These are phyloP conservation scores for Nibea albiflora DNA, from an alignment of 2,113 vertebrate species.

Conservation along the genomic window DNA sequence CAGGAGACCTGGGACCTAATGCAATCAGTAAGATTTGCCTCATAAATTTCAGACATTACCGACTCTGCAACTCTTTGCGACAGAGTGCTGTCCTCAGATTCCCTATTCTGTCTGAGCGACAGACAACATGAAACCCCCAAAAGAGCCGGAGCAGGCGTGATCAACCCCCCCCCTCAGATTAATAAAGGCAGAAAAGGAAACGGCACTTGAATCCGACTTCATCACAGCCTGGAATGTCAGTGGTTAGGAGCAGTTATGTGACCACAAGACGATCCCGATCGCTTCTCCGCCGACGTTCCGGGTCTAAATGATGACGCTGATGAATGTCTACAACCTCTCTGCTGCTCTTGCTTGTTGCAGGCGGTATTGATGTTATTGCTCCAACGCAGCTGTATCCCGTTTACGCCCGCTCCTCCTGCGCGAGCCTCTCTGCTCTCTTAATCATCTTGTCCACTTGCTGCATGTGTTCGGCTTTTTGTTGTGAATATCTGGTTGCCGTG, in stretches of 20 bases:
- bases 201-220: not conserved
- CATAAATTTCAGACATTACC: not conserved
- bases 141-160: not conserved
- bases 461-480: slow-evolving; percentile 25
- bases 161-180: not conserved
- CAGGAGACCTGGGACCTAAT: too few species aligned
- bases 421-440: slow-evolving; percentile 26
- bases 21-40: not conserved
- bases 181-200: not conserved
- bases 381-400: slow-evolving; percentile 32
- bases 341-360: slow-evolving; percentile 16
- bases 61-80: too few species aligned
- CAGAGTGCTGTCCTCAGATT: not conserved
- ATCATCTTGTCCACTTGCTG: slow-evolving; percentile 52
- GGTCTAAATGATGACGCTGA: slow-evolving; percentile 67
- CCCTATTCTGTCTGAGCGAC: not conserved
- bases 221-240: not conserved
- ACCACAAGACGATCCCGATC: slow-evolving; percentile 10
- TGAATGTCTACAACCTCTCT: slow-evolving; percentile 45
- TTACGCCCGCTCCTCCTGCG: not conserved
- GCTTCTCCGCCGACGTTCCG: not conserved
- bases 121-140: not conserved
- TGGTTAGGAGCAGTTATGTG: not conserved
- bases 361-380: slow-evolving; percentile 40
- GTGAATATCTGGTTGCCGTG: slow-evolving; percentile 63